Conservation (phyloP, 2,888 invertebrate genomes). For the Hydroisotoma schaefferi region DNA sequence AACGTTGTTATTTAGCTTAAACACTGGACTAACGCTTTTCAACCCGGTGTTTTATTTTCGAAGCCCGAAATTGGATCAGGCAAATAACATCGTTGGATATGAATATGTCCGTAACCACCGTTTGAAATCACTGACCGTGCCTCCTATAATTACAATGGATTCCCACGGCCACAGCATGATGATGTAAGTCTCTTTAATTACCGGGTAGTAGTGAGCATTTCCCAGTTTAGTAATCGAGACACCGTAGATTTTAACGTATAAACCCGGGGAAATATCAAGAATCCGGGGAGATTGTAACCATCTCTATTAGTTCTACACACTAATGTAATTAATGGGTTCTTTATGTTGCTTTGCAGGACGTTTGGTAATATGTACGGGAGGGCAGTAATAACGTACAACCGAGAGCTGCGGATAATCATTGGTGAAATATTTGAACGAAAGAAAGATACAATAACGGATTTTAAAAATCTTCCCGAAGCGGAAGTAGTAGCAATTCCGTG, state of each 20-base stretch:
- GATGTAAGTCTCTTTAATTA: too few species aligned
- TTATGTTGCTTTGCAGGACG: too few species aligned
- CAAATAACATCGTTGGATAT: too few species aligned
- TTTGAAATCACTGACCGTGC: not conserved
- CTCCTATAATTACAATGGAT: not conserved
- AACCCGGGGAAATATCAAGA: too few species aligned
- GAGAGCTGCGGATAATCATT: conserved; percentile 17
- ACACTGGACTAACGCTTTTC: conserved; percentile 24
- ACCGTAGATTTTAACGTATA: too few species aligned
- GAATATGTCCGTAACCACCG: not conserved
- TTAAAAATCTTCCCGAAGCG: not conserved
- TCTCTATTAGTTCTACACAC: too few species aligned
- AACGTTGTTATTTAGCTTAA: conserved; percentile 20
- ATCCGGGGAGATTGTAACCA: too few species aligned
- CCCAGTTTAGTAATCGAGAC: too few species aligned
- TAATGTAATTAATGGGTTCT: too few species aligned
- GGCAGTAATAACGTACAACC: conserved; percentile 17
- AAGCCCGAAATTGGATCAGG: not conserved
- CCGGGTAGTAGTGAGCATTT: too few species aligned
- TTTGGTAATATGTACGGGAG: conserved; percentile 24
- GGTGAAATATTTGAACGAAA: conserved; percentile 8
- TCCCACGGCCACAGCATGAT: too few species aligned
- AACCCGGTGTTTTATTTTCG: conserved; percentile 22
- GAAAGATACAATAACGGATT: not conserved
- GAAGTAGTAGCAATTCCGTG: conserved; percentile 8